phyloP scores from a whole-genome alignment of 2,888 invertebrate species.

The Monoplex corrugatus region DNA sequence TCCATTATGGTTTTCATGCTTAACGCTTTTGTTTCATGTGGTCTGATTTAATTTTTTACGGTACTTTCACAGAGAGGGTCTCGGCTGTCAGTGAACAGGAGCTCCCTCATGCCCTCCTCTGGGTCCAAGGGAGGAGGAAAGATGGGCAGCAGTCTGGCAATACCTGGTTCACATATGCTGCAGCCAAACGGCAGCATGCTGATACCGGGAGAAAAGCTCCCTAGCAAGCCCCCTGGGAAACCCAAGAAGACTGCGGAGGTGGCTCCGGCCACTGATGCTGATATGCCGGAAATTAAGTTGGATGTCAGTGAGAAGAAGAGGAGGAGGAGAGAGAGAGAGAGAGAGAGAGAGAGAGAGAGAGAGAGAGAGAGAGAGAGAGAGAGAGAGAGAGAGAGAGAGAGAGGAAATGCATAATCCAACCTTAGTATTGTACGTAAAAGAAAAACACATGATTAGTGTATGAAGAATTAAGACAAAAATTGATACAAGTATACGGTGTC shows the following conservation, averaged over 20 bases:
- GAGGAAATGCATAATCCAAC: too few species aligned
- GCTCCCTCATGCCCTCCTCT: not conserved
- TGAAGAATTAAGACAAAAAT: too few species aligned
- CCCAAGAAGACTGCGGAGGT: slow-evolving; percentile 50
- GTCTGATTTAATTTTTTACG: too few species aligned
- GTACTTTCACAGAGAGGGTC: slow-evolving; percentile 39
- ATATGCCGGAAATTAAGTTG: slow-evolving; percentile 57
- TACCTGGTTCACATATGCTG: slow-evolving; percentile 9
- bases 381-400: too few species aligned
- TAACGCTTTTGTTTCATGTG: too few species aligned
- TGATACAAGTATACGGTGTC: too few species aligned
- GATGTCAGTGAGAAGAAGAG: slow-evolving; percentile 53
- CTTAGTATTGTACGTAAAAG: too few species aligned
- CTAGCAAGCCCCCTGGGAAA: not conserved
- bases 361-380: too few species aligned
- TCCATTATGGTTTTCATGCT: too few species aligned
- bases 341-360: too few species aligned
- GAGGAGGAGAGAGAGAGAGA: too few species aligned
- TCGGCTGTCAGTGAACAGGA: slow-evolving; percentile 10
- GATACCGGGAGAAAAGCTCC: not conserved
- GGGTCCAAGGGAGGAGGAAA: not conserved
- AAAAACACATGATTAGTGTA: too few species aligned
- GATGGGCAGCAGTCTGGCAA: slow-evolving; percentile 28
- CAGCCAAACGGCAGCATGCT: slow-evolving; percentile 49
- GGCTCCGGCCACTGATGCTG: slow-evolving; percentile 37